Evolutionary conservation across 2,888 invertebrate species (phyloP).

Genomic region (Nowickia ferox): DNA sequence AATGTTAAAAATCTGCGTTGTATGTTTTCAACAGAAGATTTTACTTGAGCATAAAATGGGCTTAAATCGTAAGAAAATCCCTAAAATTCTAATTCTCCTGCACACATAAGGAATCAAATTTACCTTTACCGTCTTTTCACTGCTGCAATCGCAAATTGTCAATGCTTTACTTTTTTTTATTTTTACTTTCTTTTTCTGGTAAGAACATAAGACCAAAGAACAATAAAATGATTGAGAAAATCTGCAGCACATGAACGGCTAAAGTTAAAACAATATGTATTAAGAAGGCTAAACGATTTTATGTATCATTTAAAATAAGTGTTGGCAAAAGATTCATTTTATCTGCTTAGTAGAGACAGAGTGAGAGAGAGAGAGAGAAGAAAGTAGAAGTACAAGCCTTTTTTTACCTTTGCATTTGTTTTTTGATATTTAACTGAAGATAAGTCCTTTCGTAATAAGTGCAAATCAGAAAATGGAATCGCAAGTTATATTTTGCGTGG

Average conservation of each 20-base stretch:
- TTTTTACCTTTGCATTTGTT: background rate
- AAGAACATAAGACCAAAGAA: background rate
- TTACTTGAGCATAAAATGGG: slow-evolving; percentile 23
- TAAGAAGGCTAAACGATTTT: slow-evolving; percentile 14
- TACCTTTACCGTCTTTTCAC: slow-evolving; percentile 11
- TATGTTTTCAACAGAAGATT: background rate
- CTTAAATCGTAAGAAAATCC: slow-evolving; percentile 58
- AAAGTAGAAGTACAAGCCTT: background rate
- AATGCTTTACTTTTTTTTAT: slow-evolving; percentile 13
- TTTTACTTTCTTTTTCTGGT: background rate
- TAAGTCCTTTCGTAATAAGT: too few species aligned
- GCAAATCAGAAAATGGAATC: too few species aligned
- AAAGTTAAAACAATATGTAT: background rate
- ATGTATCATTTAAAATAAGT: slow-evolving; percentile 13
- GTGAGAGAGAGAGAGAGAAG: background rate
- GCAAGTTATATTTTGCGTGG: too few species aligned
- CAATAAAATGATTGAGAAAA: slow-evolving; percentile 42
- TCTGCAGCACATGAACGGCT: background rate
- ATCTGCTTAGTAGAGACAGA: too few species aligned
- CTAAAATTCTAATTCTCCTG: background rate
- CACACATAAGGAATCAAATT: background rate
- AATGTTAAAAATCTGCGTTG: background rate
- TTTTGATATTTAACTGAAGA: background rate
- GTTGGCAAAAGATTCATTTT: background rate
- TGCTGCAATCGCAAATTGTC: slow-evolving; percentile 31